Evolutionary conservation across 23 tunicate genomes (phyloP), one percentile per base, ranked within the genome.

Genomic region (Clavelina lepadiformis): DNA sequence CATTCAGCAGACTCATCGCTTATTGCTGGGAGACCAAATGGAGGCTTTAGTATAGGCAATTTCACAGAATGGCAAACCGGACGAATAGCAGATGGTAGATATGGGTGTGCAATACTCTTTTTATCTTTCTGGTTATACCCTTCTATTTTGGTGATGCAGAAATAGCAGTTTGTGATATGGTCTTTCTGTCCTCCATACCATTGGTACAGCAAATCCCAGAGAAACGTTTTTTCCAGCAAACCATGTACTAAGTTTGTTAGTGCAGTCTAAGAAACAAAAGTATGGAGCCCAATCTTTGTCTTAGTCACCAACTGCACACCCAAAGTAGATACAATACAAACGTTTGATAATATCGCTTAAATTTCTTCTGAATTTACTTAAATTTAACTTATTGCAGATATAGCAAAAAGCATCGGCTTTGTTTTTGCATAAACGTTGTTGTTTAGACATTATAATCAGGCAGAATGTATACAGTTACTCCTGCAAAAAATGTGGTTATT

Each of bases 101-200:
- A 46, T 51, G 58, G 73, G 24, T 67, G 49, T 28, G 49, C 6
- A 6, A 67, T 67, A 6, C 29, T 67, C 22, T 49, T 51, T 0
- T 30, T 67, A 37, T 0, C 2, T 51, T 49, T 67, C n/a, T 30
- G 61, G 35, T 28, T 11, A 28, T 11, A 41, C 15, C 73, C 73
- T 1, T 51, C 8, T 8, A 30, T 67, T 6, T 67, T 67, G 19
- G 73, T 67, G 36, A 67, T 11, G 73, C 61, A 67, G 24, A 67
- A 67, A 51, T 47, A 67, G 37, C 73, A 67, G 49, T 67, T 58
- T 8, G 73, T 47, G 19, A 28, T 24, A 28, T 67, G 73, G 38
- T 67, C 57, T 46, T 28, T 1, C 49, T 41, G 36, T 67, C 73
- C 60, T 35, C 73, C 73, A 67, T 18, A 67, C 24, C 73, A 67